These are phyloP conservation scores for Teleopsis dalmanni DNA, from an alignment of 1,140 invertebrate genomes.

Conservation along the genomic window DNA sequence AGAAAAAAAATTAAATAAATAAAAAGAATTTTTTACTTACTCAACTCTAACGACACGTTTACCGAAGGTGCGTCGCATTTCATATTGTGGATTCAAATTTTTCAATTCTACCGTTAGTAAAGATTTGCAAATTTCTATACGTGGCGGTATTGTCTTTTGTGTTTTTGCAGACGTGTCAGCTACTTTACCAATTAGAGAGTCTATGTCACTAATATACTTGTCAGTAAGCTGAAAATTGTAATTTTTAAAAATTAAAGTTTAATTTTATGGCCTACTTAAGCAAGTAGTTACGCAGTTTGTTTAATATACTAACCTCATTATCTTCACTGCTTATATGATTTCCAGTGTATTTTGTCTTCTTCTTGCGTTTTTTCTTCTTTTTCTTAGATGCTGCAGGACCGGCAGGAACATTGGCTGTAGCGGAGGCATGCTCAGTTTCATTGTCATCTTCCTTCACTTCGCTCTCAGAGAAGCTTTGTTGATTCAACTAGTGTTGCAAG, in stretches of 20 bases:
- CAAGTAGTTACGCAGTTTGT: too few relatives aligned
- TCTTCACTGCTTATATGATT: slow-evolving; percentile 54
- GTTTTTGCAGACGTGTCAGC: slow-evolving; percentile 26
- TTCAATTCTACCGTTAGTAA: slow-evolving; percentile 60
- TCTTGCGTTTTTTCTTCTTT: slow-evolving; percentile 60
- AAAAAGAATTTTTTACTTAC: slow-evolving; percentile 21
- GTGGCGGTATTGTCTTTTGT: slow-evolving; percentile 14
- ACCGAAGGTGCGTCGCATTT: slow-evolving; percentile 79
- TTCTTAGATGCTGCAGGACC: slow-evolving; percentile 24
- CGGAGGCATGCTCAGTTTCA: slow-evolving; percentile 52
- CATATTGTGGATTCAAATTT: slow-evolving; percentile 74
- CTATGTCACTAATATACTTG: slow-evolving; percentile 32
- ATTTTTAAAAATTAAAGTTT: neutral
- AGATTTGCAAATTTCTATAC: slow-evolving; percentile 42
- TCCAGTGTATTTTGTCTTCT: slow-evolving; percentile 49
- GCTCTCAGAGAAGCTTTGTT: slow-evolving; percentile 55
- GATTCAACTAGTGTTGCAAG: slow-evolving; percentile 45
- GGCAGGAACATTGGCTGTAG: slow-evolving; percentile 44
- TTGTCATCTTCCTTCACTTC: slow-evolving; percentile 65
- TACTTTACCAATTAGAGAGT: slow-evolving; percentile 30
- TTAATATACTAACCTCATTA: slow-evolving; percentile 50
- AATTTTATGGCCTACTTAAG: too few relatives aligned
- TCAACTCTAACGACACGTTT: slow-evolving; percentile 58
- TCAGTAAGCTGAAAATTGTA: slow-evolving; percentile 20
- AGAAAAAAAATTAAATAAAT: neutral